These are phyloP conservation scores for Menura novaehollandiae DNA, from an alignment of 2,113 vertebrate genomes.

Conservation along the genomic window DNA sequence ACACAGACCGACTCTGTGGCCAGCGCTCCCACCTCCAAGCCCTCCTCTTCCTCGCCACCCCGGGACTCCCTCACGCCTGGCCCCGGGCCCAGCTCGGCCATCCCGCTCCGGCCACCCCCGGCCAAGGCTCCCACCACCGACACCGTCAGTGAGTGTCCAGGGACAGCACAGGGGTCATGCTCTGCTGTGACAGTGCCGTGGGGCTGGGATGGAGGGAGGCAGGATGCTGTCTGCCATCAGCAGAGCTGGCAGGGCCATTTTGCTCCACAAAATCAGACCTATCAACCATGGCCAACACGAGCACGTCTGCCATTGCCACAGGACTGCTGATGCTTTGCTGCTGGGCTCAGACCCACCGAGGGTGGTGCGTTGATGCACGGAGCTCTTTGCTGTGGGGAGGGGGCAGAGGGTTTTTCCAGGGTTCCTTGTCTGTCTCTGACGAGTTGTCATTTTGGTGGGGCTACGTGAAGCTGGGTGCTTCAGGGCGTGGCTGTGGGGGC, in stretches of 20 bases:
- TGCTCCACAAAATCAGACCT: background rate
- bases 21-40: constrained; percentile 74
- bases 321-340: background rate
- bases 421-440: rapidly evolving
- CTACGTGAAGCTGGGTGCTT: background rate
- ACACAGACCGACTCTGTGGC: constrained; percentile 6
- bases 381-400: rapidly evolving
- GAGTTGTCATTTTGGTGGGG: background rate
- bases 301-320: background rate
- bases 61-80: constrained; percentile 76
- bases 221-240: rapidly evolving
- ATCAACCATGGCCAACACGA: rapidly evolving
- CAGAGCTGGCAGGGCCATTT: background rate
- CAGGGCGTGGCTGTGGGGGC: background rate
- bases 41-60: constrained; percentile 77
- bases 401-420: background rate
- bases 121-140: constrained; percentile 76
- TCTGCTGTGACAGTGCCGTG: rapidly evolving
- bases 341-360: rapidly evolving
- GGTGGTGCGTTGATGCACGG: rapidly evolving
- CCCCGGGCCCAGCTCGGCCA: constrained; percentile 77
- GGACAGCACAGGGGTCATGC: rapidly evolving
- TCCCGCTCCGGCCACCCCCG: constrained; percentile 75
- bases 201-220: background rate
- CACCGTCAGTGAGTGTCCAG: constrained; percentile 70